Percentiles rank a stretch among this genome's conserved stretches.
phyloP scores from a whole-genome alignment of 1,140 invertebrate species.

The Antheraea mylitta region DNA sequence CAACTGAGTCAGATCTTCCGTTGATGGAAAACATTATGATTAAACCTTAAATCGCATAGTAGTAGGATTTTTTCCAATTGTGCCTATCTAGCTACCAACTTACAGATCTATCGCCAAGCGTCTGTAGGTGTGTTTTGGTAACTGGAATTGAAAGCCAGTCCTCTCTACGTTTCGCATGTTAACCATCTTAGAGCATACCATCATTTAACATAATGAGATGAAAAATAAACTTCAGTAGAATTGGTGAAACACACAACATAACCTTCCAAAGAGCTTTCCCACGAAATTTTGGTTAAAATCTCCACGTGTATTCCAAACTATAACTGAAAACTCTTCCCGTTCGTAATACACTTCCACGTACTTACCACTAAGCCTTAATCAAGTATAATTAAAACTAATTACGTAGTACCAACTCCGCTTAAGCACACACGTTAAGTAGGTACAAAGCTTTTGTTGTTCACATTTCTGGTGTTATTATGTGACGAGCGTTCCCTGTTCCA shows the following conservation, averaged over 20 bases:
- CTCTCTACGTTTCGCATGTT: no score
- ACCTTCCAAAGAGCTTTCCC: neutral
- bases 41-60: no score
- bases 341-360: neutral
- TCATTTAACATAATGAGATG: no score
- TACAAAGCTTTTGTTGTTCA: neutral
- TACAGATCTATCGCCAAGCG: no score
- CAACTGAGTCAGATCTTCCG: no score
- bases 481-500: neutral
- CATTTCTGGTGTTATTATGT: neutral
- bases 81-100: no score
- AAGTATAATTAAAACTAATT: neutral
- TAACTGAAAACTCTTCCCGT: neutral
- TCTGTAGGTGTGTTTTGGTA: no score
- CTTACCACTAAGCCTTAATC: neutral
- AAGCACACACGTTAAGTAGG: neutral
- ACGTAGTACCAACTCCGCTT: neutral
- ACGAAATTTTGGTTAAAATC: neutral
- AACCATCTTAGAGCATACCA: no score
- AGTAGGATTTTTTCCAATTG: no score
- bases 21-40: no score
- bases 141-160: no score
- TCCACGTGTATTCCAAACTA: neutral
- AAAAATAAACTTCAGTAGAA: no score
- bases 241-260: neutral